Evolutionary conservation across 2,888 invertebrate genomes (phyloP).

Genomic region (Ormia ochracea): DNA sequence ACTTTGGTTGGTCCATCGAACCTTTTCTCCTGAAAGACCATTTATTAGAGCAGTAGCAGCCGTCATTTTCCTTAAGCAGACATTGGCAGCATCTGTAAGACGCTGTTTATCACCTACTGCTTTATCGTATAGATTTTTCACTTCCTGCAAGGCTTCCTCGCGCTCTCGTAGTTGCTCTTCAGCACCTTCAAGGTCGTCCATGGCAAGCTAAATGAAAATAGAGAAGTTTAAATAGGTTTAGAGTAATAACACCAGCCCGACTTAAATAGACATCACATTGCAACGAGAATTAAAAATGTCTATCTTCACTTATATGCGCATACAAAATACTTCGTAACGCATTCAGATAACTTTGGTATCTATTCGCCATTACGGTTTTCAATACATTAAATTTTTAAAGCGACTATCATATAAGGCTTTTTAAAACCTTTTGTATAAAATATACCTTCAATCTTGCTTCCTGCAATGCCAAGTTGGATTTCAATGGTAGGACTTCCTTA

Average conservation of each 20-base stretch:
- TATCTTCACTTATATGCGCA: no score
- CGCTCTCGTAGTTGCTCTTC: slow-evolving; percentile 93
- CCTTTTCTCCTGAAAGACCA: slow-evolving; percentile 93
- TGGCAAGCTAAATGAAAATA: slow-evolving; percentile 81
- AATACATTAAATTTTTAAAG: no score
- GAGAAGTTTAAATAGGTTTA: not conserved
- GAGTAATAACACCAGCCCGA: no score
- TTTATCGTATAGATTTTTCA: slow-evolving; percentile 94
- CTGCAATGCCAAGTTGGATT: slow-evolving; percentile 93
- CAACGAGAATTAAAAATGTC: no score
- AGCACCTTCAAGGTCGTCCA: slow-evolving; percentile 91
- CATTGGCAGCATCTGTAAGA: slow-evolving; percentile 93
- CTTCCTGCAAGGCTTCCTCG: slow-evolving; percentile 91
- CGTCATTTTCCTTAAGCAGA: slow-evolving; percentile 95
- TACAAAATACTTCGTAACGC: no score
- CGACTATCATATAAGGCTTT: no score
- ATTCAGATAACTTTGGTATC: no score
- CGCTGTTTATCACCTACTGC: slow-evolving; percentile 95
- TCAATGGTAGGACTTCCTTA: slow-evolving; percentile 95
- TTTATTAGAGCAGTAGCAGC: slow-evolving; percentile 96
- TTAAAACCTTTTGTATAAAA: no score
- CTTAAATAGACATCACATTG: no score
- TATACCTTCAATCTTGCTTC: slow-evolving; percentile 88
- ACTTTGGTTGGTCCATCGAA: slow-evolving; percentile 96
- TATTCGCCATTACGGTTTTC: no score